phyloP scores from a whole-genome alignment of 1,140 invertebrate genomes.

The Nomia melanderi region DNA sequence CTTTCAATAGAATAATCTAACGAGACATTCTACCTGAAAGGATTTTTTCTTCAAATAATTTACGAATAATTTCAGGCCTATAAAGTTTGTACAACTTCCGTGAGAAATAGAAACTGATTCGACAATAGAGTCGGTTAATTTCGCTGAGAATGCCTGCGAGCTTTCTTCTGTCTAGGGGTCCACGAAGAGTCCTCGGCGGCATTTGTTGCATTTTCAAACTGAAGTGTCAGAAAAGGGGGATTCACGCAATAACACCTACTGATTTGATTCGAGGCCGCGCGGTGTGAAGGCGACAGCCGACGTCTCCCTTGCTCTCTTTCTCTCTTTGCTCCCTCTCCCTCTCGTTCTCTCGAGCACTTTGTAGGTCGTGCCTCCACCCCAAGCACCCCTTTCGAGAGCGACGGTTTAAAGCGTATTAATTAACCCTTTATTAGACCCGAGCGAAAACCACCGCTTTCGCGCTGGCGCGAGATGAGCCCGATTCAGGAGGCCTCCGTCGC shows the following conservation, averaged over 20 bases:
- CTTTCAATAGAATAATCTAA: no score
- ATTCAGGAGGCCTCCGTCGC: conserved; percentile 66
- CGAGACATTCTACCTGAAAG: no score
- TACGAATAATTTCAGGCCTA: no score
- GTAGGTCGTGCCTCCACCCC: conserved; percentile 58
- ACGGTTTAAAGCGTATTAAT: conserved; percentile 79
- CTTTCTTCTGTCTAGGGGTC: not conserved
- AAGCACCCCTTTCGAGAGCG: conserved; percentile 63
- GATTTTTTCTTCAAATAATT: no score
- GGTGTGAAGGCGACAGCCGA: conserved; percentile 61
- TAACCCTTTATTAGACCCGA: conserved; percentile 79
- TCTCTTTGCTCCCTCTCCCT: conserved; percentile 38
- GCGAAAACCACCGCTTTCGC: conserved; percentile 73
- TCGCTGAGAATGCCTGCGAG: not conserved
- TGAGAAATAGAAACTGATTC: not conserved
- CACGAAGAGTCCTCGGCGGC: not conserved
- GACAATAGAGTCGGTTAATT: not conserved
- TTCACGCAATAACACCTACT: conserved; percentile 63
- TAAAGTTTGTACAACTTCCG: no score
- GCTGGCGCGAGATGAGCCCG: conserved; percentile 74
- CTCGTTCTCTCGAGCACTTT: conserved; percentile 54
- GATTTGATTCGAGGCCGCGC: conserved; percentile 60
- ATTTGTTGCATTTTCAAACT: conserved; percentile 12
- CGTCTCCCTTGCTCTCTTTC: conserved; percentile 25
- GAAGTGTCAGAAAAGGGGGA: conserved; percentile 35